Conservation (phyloP, 2,797 vertebrate genomes). For the Momotus momota region DNA sequence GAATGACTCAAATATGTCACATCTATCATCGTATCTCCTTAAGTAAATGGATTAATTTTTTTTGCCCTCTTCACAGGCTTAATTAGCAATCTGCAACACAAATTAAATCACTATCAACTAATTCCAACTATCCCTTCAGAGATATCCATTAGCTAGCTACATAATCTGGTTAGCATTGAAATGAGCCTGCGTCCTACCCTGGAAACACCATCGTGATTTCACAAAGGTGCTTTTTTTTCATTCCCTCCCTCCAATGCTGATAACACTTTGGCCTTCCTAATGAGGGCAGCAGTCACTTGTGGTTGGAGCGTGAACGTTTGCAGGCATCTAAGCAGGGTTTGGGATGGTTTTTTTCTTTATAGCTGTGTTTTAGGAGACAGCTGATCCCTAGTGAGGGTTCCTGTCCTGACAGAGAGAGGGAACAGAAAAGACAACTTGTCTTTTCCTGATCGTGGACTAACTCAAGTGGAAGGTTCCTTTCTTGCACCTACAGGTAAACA, state of each 20-base stretch:
- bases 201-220: background rate
- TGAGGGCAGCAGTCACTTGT: constrained; percentile 24
- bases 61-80: constrained; percentile 60
- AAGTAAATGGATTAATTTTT: constrained; percentile 62
- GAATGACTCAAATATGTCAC: background rate
- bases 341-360: background rate
- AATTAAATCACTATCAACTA: constrained; percentile 74
- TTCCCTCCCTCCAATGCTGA: background rate
- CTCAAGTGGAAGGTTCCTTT: background rate
- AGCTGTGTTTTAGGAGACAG: background rate
- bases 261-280: constrained; percentile 36
- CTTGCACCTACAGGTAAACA: background rate
- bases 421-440: background rate
- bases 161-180: constrained; percentile 72
- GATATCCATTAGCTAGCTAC: constrained; percentile 51
- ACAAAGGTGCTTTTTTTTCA: background rate
- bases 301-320: background rate
- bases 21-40: constrained; percentile 57
- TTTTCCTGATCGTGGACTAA: background rate
- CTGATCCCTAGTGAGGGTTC: background rate
- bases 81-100: constrained; percentile 73
- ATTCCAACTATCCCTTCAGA: constrained; percentile 68
- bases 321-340: background rate
- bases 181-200: background rate
- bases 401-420: background rate